Percentiles rank a stretch among this genome's conserved stretches.
phyloP scores from a whole-genome alignment of 2,888 invertebrate genomes.

The Oscheius onirici region DNA sequence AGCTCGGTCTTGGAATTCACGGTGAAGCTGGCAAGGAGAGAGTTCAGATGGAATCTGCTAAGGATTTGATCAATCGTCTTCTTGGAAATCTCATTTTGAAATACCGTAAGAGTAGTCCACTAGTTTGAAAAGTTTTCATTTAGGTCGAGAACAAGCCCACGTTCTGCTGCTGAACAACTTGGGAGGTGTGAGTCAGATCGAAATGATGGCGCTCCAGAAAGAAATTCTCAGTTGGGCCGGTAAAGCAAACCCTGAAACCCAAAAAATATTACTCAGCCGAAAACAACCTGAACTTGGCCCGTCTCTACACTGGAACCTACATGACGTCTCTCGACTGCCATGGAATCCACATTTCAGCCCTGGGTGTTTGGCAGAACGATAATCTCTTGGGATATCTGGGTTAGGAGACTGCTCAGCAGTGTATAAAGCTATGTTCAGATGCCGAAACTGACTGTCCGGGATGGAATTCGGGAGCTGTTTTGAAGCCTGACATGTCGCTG shows the following conservation, averaged over 20 bases:
- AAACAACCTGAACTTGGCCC: conserved; percentile 60
- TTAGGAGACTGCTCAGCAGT: too few species aligned
- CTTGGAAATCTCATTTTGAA: conserved; percentile 72
- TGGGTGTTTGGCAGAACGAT: conserved; percentile 65
- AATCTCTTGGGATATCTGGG: conserved; percentile 58
- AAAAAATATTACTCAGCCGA: conserved; percentile 35
- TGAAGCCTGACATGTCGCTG: background rate
- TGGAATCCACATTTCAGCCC: conserved; percentile 82
- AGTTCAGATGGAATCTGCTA: conserved; percentile 72
- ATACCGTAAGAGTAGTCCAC: background rate
- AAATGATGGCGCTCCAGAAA: conserved; percentile 80
- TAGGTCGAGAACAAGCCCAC: conserved; percentile 72
- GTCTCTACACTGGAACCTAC: conserved; percentile 72
- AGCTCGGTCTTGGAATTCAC: conserved; percentile 69
- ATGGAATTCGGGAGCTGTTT: conserved; percentile 2
- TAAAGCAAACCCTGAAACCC: conserved; percentile 74
- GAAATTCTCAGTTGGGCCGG: conserved; percentile 79
- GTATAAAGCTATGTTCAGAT: too few species aligned
- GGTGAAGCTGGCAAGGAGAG: conserved; percentile 76
- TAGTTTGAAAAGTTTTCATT: background rate
- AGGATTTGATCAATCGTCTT: conserved; percentile 73
- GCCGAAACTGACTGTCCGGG: conserved; percentile 15
- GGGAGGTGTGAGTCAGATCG: conserved; percentile 81
- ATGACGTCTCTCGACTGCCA: conserved; percentile 82
- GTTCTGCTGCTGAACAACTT: conserved; percentile 83